Percentiles rank a stretch among this genome's conserved stretches.
Conservation (phyloP, 2,797 vertebrate species). For the Ammospiza maritima region DNA sequence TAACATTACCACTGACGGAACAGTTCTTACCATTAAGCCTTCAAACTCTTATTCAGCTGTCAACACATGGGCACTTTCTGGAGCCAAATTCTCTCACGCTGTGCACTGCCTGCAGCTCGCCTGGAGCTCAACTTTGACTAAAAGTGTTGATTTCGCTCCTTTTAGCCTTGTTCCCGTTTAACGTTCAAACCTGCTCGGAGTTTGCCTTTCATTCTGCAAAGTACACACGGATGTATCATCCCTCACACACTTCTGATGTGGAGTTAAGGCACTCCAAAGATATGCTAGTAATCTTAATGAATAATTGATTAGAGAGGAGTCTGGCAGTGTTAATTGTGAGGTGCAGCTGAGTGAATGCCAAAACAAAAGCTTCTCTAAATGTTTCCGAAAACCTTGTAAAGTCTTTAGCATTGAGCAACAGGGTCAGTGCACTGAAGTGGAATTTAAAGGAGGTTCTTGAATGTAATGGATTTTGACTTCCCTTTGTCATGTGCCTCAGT, state of each 20-base stretch:
- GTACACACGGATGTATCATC: slow-evolving; percentile 75
- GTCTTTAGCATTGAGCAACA: slow-evolving; percentile 83
- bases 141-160: slow-evolving; percentile 92
- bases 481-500: slow-evolving; percentile 89
- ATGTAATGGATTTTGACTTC: slow-evolving; percentile 95
- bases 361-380: slow-evolving; percentile 76
- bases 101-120: slow-evolving; percentile 92
- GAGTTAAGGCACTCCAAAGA: slow-evolving; percentile 78
- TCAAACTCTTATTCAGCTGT: slow-evolving; percentile 89
- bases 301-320: slow-evolving; percentile 79
- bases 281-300: slow-evolving; percentile 73
- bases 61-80: slow-evolving; percentile 90
- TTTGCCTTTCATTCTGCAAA: slow-evolving; percentile 79
- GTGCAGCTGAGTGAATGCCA: slow-evolving; percentile 69
- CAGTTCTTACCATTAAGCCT: slow-evolving; percentile 86
- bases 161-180: slow-evolving; percentile 92
- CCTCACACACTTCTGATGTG: slow-evolving; percentile 71
- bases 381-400: slow-evolving; percentile 77
- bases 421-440: slow-evolving; percentile 86
- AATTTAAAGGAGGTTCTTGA: slow-evolving; percentile 89
- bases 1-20: slow-evolving; percentile 81
- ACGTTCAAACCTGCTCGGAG: slow-evolving; percentile 84
- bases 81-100: slow-evolving; percentile 89
- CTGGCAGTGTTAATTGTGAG: slow-evolving; percentile 79
- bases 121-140: slow-evolving; percentile 93